Percentiles rank a stretch among this genome's conserved stretches.
Evolutionary conservation across 2,797 vertebrate species (phyloP).

Genomic region (Carduelis carduelis): DNA sequence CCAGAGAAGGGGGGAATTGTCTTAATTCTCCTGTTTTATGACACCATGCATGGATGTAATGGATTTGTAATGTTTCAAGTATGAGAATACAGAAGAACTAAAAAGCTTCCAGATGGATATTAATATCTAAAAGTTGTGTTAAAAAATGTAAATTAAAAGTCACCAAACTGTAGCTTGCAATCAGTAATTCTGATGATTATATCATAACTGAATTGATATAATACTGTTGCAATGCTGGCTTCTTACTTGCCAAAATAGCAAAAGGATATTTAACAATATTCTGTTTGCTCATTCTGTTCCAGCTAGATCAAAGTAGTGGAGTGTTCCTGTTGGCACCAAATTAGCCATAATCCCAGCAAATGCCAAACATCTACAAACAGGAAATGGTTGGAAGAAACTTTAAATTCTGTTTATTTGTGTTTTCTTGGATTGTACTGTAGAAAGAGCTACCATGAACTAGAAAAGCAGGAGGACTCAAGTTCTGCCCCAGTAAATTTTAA

Average conservation of each 20-base stretch:
- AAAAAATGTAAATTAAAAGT: not conserved
- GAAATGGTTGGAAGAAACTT: not conserved
- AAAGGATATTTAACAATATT: not conserved
- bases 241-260: not conserved
- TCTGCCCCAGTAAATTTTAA: not conserved
- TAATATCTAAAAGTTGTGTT: not conserved
- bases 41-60: not conserved
- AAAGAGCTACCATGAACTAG: not conserved
- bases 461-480: not conserved
- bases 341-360: not conserved
- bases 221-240: not conserved
- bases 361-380: not conserved
- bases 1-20: not conserved
- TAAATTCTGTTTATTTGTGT: not conserved
- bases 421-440: not conserved
- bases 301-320: accelerated
- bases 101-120: not conserved
- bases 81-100: not conserved
- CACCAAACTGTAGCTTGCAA: not conserved
- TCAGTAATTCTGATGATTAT: not conserved
- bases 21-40: not conserved
- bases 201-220: not conserved
- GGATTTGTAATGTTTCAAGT: not conserved
- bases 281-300: not conserved
- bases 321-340: not conserved